Base-by-base conservation (phyloP, 1,140 invertebrate genomes). In the Phortica variegata region DNA sequence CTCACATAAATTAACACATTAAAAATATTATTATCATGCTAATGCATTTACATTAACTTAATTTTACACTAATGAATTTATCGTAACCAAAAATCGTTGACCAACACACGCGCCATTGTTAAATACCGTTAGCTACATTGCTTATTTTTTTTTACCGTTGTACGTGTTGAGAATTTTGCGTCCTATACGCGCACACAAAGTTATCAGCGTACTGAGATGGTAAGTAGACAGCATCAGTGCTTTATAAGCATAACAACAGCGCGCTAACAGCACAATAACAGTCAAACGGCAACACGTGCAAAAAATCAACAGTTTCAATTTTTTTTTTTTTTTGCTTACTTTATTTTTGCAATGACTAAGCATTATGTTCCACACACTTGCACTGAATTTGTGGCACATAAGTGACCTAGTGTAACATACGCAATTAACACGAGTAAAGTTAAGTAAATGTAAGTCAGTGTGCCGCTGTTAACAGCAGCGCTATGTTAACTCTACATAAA, bases 341-440 rank as follows among this genome's bases (percentile, higher is more conserved):
- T 10, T 26, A 26, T 26, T 26, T n/a, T n/a, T n/a, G n/a, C n/a
- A n/a, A n/a, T n/a, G n/a, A n/a, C n/a, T n/a, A n/a, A n/a, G n/a
- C 34, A 15, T 8, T n/a, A 34, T 8, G 32, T 9, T 34, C 52
- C 21, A 21, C 23, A 38, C 17, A 16, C 26, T 20, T 43, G 29
- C 13, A 16, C 12, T 12, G n/a, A 16, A 21, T 12, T 18, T 59
- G 63, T 66, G 63, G 63, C 68, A 58, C 54, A 47, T 60, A 66
- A 62, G 54, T 68, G 63, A 66, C 63, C 63, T 66, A 54, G 54
- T 59, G 47, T 58, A 60, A 59, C 57, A 59, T 59, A 20, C 17
- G 13, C 6, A 3, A 12, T 7, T 10, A 12, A 15, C 36, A 8
- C 13, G 6, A 18, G 15, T 34, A 32, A 36, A 29, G 19, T 45